phyloP scores from a whole-genome alignment of 2,113 vertebrate species.

The Xenus cinereus region DNA sequence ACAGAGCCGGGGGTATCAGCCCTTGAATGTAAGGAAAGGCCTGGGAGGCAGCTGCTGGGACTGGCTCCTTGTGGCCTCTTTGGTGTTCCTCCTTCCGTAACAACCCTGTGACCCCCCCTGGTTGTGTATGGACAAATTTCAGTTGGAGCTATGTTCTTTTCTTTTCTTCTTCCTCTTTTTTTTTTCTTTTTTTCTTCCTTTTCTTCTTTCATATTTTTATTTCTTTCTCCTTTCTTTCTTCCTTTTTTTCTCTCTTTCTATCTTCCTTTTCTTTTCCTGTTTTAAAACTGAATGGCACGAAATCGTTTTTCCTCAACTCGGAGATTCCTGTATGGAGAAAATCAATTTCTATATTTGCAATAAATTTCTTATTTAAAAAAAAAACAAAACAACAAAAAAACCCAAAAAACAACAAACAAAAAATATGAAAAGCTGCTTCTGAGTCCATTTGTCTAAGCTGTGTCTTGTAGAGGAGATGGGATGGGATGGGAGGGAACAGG shows the following conservation, averaged over 20 bases:
- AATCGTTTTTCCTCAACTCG: slow-evolving; percentile 79
- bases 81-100: slow-evolving; percentile 59
- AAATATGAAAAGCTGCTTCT: slow-evolving; percentile 24
- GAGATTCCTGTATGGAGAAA: slow-evolving; percentile 84
- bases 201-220: not conserved
- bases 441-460: not conserved
- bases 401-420: slow-evolving; percentile 33
- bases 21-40: slow-evolving; percentile 55
- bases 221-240: not conserved
- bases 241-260: not conserved
- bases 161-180: not conserved
- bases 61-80: slow-evolving; percentile 70
- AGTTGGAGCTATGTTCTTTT: slow-evolving; percentile 56
- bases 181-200: not conserved
- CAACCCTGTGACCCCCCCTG: slow-evolving; percentile 66
- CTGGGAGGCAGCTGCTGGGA: slow-evolving; percentile 68
- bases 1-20: not conserved
- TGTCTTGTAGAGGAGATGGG: not conserved
- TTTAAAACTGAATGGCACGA: slow-evolving; percentile 82
- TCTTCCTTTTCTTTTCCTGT: slow-evolving; percentile 10
- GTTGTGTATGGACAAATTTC: slow-evolving; percentile 73
- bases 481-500: not conserved
- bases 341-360: slow-evolving; percentile 89
- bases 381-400: not conserved
- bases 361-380: slow-evolving; percentile 86